Conservation (phyloP, 2,797 vertebrate species). For the Pitangus sulphuratus region DNA sequence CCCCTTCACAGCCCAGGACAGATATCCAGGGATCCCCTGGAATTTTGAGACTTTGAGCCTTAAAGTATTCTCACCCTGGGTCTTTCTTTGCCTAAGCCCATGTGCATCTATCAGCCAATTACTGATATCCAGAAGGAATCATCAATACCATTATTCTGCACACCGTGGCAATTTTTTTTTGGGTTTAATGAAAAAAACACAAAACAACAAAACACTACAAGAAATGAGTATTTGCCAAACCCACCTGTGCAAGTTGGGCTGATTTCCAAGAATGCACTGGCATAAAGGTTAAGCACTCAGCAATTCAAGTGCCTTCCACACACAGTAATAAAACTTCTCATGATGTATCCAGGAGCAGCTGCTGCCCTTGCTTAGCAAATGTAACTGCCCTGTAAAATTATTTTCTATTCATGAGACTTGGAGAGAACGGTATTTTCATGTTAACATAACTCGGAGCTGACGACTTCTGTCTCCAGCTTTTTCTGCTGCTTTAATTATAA, state of each 20-base stretch:
- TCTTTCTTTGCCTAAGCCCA: not conserved
- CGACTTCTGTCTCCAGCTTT: conserved; percentile 15
- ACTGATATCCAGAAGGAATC: not conserved
- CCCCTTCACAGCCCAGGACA: not conserved
- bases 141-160: not conserved
- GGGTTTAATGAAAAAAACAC: not conserved
- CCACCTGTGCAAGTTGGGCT: conserved; percentile 13
- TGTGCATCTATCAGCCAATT: not conserved
- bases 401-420: conserved; percentile 21
- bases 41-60: not conserved
- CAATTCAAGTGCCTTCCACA: not conserved
- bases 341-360: conserved; percentile 7
- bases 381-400: conserved; percentile 4
- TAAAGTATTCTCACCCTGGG: not conserved
- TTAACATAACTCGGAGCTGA: not conserved
- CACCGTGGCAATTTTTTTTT: not conserved
- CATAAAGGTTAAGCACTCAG: conserved; percentile 19
- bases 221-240: conserved; percentile 19
- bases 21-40: not conserved
- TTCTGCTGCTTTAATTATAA: conserved; percentile 31
- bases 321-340: not conserved
- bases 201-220: not conserved
- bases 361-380: not conserved
- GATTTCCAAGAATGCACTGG: not conserved
- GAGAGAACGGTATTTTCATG: conserved; percentile 12